Conservation (phyloP, 2,888 invertebrate genomes). For the Epirrita christyi region DNA sequence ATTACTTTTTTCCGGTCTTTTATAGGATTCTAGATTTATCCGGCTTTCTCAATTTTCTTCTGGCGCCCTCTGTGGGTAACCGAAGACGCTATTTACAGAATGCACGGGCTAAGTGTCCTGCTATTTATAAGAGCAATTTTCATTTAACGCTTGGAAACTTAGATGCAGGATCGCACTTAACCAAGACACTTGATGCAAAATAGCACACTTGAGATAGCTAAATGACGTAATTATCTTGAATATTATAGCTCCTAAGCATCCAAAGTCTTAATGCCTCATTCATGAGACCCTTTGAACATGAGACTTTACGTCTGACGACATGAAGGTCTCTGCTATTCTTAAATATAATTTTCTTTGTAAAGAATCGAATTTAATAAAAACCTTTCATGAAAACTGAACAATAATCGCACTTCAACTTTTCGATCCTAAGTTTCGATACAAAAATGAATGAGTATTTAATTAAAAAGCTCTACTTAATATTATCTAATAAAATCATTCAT, state of each 20-base stretch:
- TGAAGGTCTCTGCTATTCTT: neutral
- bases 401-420: neutral
- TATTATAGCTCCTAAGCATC: slow-evolving; percentile 36
- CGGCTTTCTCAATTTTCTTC: neutral
- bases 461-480: no score
- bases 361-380: neutral
- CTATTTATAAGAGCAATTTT: slow-evolving; percentile 28
- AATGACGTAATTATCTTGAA: slow-evolving; percentile 38
- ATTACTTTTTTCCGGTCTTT: neutral
- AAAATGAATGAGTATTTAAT: no score
- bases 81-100: slow-evolving; percentile 16
- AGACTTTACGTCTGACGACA: slow-evolving; percentile 18
- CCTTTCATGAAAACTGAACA: neutral
- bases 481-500: no score
- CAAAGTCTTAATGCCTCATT: slow-evolving; percentile 34
- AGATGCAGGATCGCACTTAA: slow-evolving; percentile 29
- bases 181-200: slow-evolving; percentile 34
- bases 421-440: no score
- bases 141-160: slow-evolving; percentile 30
- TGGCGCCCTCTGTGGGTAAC: slow-evolving; percentile 3
- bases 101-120: slow-evolving; percentile 10
- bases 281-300: slow-evolving; percentile 27
- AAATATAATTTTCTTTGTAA: no score
- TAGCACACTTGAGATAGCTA: slow-evolving; percentile 37
- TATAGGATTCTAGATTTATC: no score